Base-by-base conservation (phyloP, 2,888 invertebrate genomes). In the Drosophila planitibia region DNA sequence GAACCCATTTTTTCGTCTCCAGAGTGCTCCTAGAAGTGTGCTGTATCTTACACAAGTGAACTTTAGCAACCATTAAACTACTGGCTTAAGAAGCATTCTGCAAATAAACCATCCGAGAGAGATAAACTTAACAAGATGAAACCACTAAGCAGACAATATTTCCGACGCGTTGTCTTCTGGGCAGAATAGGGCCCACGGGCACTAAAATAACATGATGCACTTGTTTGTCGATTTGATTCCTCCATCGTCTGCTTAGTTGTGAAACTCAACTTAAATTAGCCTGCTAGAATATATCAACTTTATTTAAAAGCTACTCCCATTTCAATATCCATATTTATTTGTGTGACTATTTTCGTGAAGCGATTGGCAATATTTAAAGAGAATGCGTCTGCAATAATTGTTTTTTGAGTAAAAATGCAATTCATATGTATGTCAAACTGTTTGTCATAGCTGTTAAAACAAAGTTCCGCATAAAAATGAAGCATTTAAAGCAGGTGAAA, bases 401-500 rank as follows among this genome's bases (percentile, higher is more conserved):
- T n/a, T 32, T 44, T 30, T 10, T 30, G 6, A 9, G 5, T 30
- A 16, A 16, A 41, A 16, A 28, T 41, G 10, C 5, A 25, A 47
- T 47, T 37, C 16, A 12, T 25, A 25, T 47, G 9, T 3, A 22
- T 19, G 30, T 16, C 25, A 33, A 47, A 35, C 28, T 19, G 12
- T 22, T 49, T 58, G 35, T 4, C 30, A 58, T 16, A 32, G 57
- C 35, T 49, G 39, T 12, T 19, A 32, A 37, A n/a, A 47, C n/a
- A 60, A 58, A 57, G 12, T 19, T 7, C 2, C 28, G 12, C 0
- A 37, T 28, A 9, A 37, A 32, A 51, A 35, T n/a, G 6, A 25
- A 28, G 25, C 37, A 30, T 53, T 37, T 47, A 64, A 81, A 28
- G 41, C 66, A 67, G 69, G 68, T 75, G 25, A 54, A 67, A 79